A percentile compares a stretch with the other conserved stretches of the same genome.
Conservation (phyloP, 2,888 invertebrate genomes). For the Empis stercorea region DNA sequence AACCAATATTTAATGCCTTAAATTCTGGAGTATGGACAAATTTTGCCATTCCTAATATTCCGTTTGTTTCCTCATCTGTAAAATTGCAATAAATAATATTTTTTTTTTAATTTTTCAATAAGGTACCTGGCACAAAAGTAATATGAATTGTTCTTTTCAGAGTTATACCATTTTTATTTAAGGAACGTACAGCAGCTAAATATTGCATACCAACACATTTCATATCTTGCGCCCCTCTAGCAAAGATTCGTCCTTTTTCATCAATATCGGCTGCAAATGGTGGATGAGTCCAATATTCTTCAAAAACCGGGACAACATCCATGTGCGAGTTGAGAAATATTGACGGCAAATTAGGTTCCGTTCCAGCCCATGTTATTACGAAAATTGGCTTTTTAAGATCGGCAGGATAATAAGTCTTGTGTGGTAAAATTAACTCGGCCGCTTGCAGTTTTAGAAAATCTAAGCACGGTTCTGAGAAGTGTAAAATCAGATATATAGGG, state of each 20-base stretch:
- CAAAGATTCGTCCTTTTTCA: slow-evolving; percentile 73
- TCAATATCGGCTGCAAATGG: slow-evolving; percentile 83
- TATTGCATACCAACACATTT: slow-evolving; percentile 71
- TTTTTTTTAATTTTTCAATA: neutral
- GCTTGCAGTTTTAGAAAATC: slow-evolving; percentile 64
- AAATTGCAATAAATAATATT: neutral
- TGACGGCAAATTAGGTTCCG: slow-evolving; percentile 52
- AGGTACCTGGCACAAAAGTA: slow-evolving; percentile 57
- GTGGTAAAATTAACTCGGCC: slow-evolving; percentile 49
- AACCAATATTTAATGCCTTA: slow-evolving; percentile 57
- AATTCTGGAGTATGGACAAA: slow-evolving; percentile 56
- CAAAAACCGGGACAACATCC: slow-evolving; percentile 93
- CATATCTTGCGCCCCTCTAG: slow-evolving; percentile 84
- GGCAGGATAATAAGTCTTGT: slow-evolving; percentile 46
- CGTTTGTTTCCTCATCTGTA: slow-evolving; percentile 50
- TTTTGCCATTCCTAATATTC: slow-evolving; percentile 52
- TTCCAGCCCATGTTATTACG: slow-evolving; percentile 64
- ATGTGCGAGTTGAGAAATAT: slow-evolving; percentile 88
- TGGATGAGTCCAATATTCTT: slow-evolving; percentile 76
- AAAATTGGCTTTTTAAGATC: slow-evolving; percentile 53
- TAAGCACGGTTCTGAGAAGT: slow-evolving; percentile 62
- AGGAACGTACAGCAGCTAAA: slow-evolving; percentile 55
- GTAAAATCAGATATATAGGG: too few species aligned
- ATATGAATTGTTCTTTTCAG: slow-evolving; percentile 55
- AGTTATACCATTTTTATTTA: slow-evolving; percentile 42